Evolutionary conservation across 2,888 invertebrate species (phyloP).

Genomic region (Andrena marginata): DNA sequence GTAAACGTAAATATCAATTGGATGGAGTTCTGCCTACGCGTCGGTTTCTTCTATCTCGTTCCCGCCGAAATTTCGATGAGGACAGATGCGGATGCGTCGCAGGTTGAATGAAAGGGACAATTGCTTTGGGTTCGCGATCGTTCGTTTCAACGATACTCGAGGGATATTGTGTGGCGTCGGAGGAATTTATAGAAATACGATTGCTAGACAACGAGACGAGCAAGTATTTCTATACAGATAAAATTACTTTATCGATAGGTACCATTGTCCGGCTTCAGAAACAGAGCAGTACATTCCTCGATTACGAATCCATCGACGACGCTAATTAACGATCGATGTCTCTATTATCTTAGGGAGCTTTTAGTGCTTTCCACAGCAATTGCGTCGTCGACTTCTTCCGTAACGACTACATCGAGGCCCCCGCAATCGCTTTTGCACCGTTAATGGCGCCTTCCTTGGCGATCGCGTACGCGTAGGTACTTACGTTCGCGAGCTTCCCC

Average conservation of each 20-base stretch:
- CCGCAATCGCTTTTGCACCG: not conserved
- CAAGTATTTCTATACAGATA: not conserved
- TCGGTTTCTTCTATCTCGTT: not conserved
- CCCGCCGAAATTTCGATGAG: not conserved
- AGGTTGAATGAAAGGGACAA: not conserved
- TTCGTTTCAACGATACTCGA: not conserved
- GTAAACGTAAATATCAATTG: slow-evolving; percentile 51
- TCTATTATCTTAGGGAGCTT: slow-evolving; percentile 10
- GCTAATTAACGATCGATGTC: slow-evolving; percentile 40
- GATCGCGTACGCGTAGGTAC: not conserved
- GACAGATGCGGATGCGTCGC: not conserved
- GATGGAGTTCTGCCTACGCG: not conserved
- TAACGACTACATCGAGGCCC: not conserved
- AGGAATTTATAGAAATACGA: not conserved
- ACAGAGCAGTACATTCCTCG: not conserved
- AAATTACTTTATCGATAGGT: not conserved
- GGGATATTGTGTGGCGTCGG: not conserved
- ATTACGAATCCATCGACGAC: not conserved
- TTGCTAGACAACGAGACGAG: not conserved
- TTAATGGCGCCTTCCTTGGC: slow-evolving; percentile 15
- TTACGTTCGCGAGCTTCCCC: not conserved
- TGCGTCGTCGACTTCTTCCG: not conserved
- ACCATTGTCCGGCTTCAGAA: not conserved
- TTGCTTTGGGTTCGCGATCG: not conserved
- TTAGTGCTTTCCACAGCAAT: slow-evolving; percentile 4